Evolutionary conservation across 1,140 invertebrate genomes (phyloP).

Genomic region (Papilio helenus): DNA sequence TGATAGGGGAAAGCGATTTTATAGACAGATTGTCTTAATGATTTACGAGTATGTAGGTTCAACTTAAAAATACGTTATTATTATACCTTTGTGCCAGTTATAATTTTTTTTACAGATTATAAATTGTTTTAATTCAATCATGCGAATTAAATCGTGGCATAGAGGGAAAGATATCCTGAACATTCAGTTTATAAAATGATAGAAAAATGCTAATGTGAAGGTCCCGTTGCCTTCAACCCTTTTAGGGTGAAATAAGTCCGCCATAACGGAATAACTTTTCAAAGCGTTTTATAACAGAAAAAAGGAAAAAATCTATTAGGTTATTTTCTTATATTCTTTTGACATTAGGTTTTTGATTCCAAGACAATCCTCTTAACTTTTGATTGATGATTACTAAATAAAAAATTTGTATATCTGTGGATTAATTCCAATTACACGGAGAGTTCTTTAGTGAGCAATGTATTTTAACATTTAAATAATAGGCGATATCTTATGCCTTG

Average conservation of each 20-base stretch:
- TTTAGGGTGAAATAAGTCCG: background rate
- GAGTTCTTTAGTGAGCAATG: too few species aligned
- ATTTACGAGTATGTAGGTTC: too few species aligned
- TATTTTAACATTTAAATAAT: background rate
- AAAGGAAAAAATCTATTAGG: background rate
- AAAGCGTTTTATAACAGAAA: background rate
- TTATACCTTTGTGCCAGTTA: too few species aligned
- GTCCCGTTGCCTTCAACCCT: background rate
- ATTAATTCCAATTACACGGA: too few species aligned
- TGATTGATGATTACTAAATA: background rate
- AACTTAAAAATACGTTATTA: too few species aligned
- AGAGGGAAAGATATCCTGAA: background rate
- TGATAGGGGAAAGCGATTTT: background rate
- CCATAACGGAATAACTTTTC: conserved; percentile 7
- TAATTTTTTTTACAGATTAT: background rate
- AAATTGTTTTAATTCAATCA: background rate
- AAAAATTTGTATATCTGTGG: background rate
- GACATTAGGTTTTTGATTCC: background rate
- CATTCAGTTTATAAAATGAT: background rate
- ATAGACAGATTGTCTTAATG: background rate
- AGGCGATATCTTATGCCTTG: background rate
- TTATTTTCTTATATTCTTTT: background rate
- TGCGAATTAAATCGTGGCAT: background rate
- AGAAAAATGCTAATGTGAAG: conserved; percentile 19
- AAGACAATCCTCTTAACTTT: background rate